Evolutionary conservation across 92 coral and sea anemone species (phyloP).

Genomic region (Virgularia gustaviana): DNA sequence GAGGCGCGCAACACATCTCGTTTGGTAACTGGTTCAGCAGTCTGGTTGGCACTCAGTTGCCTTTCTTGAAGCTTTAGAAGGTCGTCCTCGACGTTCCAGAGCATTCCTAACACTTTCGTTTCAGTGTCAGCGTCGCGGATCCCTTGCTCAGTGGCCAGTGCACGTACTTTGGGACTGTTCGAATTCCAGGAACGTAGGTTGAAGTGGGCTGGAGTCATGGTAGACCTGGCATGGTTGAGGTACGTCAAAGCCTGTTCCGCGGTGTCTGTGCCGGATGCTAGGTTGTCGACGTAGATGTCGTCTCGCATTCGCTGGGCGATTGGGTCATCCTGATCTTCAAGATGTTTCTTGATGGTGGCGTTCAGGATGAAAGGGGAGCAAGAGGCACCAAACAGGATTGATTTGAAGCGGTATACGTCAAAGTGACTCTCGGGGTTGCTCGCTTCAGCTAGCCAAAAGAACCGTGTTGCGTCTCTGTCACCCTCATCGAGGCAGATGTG

Average conservation of each 20-base stretch:
- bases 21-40: slow-evolving; percentile 52
- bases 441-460: slow-evolving; percentile 48
- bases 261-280: slow-evolving; percentile 44
- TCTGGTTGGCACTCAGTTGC: not conserved
- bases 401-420: slow-evolving; percentile 44
- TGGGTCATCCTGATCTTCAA: slow-evolving; percentile 28
- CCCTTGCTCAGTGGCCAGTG: not conserved
- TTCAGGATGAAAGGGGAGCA: slow-evolving; percentile 57
- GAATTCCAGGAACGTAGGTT: slow-evolving; percentile 46
- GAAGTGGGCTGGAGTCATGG: slow-evolving; percentile 47
- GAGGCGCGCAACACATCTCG: slow-evolving; percentile 43
- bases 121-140: slow-evolving; percentile 20
- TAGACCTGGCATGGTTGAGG: slow-evolving; percentile 30
- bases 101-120: slow-evolving; percentile 52
- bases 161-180: slow-evolving; percentile 29
- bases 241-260: not conserved
- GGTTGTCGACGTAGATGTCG: slow-evolving; percentile 53
- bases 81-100: slow-evolving; percentile 39
- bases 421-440: slow-evolving; percentile 42
- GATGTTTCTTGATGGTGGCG: slow-evolving; percentile 43
- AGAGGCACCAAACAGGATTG: slow-evolving; percentile 47
- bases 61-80: slow-evolving; percentile 13
- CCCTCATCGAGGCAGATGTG: slow-evolving; percentile 40
- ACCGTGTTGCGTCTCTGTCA: slow-evolving; percentile 49
- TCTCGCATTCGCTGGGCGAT: slow-evolving; percentile 40